Evolutionary conservation across 1,140 invertebrate species (phyloP), one percentile per base, ranked within the genome.

Genomic region (Trichoplusia ni): DNA sequence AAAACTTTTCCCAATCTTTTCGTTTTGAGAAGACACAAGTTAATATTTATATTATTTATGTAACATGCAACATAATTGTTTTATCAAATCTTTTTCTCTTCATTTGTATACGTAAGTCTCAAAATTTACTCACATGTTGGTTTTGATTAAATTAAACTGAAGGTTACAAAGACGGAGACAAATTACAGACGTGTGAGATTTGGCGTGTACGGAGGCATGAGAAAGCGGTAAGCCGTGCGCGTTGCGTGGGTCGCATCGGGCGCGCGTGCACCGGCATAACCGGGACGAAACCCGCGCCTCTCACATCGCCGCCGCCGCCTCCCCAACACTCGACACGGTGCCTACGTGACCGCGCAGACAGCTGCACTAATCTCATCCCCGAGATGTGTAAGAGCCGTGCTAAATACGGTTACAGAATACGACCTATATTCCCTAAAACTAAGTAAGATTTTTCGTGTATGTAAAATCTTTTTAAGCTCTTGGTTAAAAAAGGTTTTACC

Each of bases 331-430:
- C 76, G 69, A 79, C 82, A 69, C 72, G 60, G 42, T 58, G 64
- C 63, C 69, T 81, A 87, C 82, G 81, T 87, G 82, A 85, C 82
- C 71, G 69, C 70, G 82, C 84, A 85, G 78, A 80, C 79, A 75
- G 68, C 67, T 66, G 66, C 81, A 77, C 68, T 81, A 85, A 83
- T 83, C 72, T 71, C 64, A 42, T 73, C 42, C 44, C 42, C 58
- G 56, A 64, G 56, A 69, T 58, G 66, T 46, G 51, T 67, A 65
- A 68, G 58, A 69, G 70, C 31, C 31, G 44, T 6, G 27, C 29
- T 49, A 47, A 69, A 66, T 60, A 47, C 31, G 46, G 46, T 49
- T 51, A 40, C 23, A 51, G 4, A 40, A 51, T 25, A 51, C 31
- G 42, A 59, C 53, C 53, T 59, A 65, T 11, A 65, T 65, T 47